phyloP scores from a whole-genome alignment of 2,888 invertebrate species.

The Ernsta delagoae region DNA sequence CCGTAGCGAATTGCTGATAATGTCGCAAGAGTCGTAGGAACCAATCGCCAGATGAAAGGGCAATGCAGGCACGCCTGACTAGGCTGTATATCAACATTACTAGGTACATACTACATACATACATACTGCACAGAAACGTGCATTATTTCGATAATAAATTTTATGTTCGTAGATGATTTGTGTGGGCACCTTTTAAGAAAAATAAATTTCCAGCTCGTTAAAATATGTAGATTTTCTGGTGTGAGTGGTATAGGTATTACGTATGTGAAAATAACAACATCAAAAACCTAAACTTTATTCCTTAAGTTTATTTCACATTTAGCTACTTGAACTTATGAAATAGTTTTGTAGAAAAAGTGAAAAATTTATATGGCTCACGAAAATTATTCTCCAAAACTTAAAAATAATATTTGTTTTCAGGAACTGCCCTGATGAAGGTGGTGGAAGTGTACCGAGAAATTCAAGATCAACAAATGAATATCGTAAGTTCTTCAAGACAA shows the following conservation, averaged over 20 bases:
- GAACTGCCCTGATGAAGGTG: constrained; percentile 95
- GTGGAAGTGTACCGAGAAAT: constrained; percentile 97
- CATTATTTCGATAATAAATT: neutral
- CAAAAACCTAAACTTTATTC: no score
- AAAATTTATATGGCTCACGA: neutral
- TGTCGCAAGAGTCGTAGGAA: constrained; percentile 34
- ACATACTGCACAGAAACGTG: constrained; percentile 13
- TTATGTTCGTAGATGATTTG: no score
- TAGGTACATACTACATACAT: constrained; percentile 2
- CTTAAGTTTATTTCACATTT: no score
- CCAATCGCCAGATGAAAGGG: constrained; percentile 35
- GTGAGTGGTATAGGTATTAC: no score
- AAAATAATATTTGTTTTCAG: constrained; percentile 75
- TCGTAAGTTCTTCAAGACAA: constrained; percentile 87
- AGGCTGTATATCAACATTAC: constrained; percentile 15
- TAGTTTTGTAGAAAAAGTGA: no score
- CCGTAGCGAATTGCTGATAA: neutral
- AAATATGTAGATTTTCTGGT: no score
- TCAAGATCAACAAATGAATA: constrained; percentile 97
- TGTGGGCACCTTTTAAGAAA: no score
- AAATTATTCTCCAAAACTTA: neutral
- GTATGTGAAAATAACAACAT: no score
- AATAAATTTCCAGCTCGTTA: no score
- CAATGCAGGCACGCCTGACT: constrained; percentile 31
- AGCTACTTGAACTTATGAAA: no score